Conservation (phyloP, 2,888 invertebrate genomes). For the Schizaphis graminum region DNA sequence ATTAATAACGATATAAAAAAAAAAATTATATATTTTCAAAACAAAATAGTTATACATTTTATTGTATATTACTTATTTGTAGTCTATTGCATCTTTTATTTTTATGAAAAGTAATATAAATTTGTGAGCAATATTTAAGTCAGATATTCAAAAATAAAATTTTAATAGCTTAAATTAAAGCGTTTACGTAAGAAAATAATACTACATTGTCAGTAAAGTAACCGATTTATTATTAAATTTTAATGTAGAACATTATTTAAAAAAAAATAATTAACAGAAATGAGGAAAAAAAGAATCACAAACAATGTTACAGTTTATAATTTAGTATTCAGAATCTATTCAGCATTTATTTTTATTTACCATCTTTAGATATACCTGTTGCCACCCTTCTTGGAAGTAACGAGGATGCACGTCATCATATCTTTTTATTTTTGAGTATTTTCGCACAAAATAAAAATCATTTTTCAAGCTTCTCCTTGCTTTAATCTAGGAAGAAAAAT, state of each 20-base stretch:
- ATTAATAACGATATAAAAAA: too few relatives aligned
- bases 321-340: background rate
- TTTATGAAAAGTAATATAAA: background rate
- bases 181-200: background rate
- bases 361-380: background rate
- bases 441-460: background rate
- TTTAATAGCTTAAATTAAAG: background rate
- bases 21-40: too few relatives aligned
- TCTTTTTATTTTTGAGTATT: background rate
- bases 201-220: background rate
- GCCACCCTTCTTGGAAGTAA: background rate
- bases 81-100: background rate
- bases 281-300: background rate
- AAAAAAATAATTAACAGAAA: background rate
- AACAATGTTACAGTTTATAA: background rate
- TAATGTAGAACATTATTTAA: background rate
- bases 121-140: background rate
- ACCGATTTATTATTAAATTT: background rate
- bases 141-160: background rate
- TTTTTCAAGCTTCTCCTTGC: background rate
- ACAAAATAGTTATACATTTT: too few relatives aligned
- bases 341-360: background rate
- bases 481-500: background rate
- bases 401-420: background rate
- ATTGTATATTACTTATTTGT: background rate